Conservation (phyloP, 2,888 invertebrate genomes). For the Eupithecia pulchellata region DNA sequence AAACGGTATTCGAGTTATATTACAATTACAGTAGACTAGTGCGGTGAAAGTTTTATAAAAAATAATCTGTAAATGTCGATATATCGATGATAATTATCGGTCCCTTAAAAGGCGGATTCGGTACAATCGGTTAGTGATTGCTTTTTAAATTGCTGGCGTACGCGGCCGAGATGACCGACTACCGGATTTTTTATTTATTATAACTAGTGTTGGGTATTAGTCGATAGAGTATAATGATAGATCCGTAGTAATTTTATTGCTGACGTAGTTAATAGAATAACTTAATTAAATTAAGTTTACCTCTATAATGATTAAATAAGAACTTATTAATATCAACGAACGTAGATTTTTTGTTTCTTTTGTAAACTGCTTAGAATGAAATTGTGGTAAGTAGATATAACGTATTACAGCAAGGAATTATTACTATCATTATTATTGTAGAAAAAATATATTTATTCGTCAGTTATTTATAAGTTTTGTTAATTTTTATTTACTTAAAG, state of each 20-base stretch:
- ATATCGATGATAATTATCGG: conserved; percentile 71
- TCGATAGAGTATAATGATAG: conserved; percentile 45
- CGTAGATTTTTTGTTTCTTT: background rate
- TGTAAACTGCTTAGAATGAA: background rate
- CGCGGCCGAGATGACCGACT: conserved; percentile 58
- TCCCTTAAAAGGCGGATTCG: conserved; percentile 76
- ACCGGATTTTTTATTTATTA: conserved; percentile 66
- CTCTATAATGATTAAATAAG: background rate
- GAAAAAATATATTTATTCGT: too few species aligned
- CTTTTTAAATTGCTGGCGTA: conserved; percentile 76
- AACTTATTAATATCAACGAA: background rate
- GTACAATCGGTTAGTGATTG: conserved; percentile 73
- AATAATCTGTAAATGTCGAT: conserved; percentile 71
- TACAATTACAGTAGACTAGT: conserved; percentile 49
- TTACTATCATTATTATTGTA: too few species aligned
- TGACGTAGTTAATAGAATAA: background rate
- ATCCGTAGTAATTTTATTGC: conserved; percentile 27
- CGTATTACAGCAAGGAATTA: too few species aligned
- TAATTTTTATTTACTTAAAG: too few species aligned
- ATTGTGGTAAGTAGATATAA: too few species aligned
- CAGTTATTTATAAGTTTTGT: too few species aligned
- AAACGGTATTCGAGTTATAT: conserved; percentile 35
- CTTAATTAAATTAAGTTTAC: background rate
- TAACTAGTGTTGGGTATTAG: conserved; percentile 52
- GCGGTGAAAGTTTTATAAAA: conserved; percentile 69